Percentiles rank a stretch among this genome's conserved stretches.
Conservation (phyloP, 2,113 vertebrate genomes). For the Megaceryle maxima region DNA sequence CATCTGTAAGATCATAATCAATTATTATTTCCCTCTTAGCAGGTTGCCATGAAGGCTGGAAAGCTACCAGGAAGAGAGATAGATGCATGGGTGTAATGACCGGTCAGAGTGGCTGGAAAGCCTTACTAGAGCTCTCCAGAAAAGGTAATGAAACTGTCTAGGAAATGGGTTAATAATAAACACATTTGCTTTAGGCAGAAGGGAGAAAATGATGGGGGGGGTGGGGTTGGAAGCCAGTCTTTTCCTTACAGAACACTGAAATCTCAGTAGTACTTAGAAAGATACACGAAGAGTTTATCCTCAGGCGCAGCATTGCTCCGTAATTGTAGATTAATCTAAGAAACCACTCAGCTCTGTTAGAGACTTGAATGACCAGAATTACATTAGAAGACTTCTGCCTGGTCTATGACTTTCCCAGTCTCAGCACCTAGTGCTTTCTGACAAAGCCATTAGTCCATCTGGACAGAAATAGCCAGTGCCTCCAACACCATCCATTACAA, state of each 20-base stretch:
- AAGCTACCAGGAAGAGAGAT: neutral
- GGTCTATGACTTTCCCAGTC: neutral
- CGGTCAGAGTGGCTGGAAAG: neutral
- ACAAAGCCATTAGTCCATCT: neutral
- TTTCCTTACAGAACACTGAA: neutral
- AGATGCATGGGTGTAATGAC: neutral
- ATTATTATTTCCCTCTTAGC: neutral
- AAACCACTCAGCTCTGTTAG: neutral
- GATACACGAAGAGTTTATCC: neutral
- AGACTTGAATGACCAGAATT: no score
- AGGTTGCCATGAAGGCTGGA: neutral
- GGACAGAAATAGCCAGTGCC: neutral
- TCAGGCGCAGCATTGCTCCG: neutral
- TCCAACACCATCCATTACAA: neutral
- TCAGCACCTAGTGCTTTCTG: neutral
- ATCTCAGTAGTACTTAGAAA: neutral
- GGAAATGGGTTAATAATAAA: neutral
- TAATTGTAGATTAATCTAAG: neutral
- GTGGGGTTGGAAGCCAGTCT: no score
- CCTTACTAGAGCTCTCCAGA: neutral
- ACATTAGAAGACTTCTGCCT: neutral
- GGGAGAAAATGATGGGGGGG: neutral
- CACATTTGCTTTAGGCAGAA: neutral
- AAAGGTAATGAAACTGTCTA: neutral
- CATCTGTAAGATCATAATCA: neutral